Evolutionary conservation across 2,797 vertebrate species (phyloP).

Genomic region (Enteromius thamalakanensis): DNA sequence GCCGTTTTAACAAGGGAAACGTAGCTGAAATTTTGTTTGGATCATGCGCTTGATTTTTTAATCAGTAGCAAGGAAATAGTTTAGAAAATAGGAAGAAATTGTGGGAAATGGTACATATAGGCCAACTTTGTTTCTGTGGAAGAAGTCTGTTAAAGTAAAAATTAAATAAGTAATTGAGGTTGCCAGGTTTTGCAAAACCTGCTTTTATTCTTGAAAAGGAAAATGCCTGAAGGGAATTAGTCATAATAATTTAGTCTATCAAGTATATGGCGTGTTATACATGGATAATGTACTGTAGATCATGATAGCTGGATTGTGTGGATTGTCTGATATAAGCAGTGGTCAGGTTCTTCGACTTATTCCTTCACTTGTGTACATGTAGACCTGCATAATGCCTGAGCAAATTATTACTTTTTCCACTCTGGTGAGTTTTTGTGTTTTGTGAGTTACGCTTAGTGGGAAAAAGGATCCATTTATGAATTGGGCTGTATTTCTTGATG

Average conservation of each 20-base stretch:
- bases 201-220: neutral
- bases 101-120: neutral
- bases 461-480: neutral
- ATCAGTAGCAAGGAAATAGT: neutral
- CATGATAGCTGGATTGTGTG: neutral
- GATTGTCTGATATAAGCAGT: neutral
- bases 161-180: neutral
- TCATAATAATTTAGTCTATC: slow-evolving; percentile 8
- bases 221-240: slow-evolving; percentile 10
- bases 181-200: neutral
- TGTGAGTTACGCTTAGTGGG: neutral
- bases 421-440: neutral
- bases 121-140: neutral
- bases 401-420: neutral
- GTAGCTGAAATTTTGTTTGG: neutral
- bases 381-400: neutral
- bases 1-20: neutral
- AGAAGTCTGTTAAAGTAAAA: neutral
- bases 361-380: neutral
- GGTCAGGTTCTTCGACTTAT: neutral
- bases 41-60: neutral
- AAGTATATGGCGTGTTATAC: slow-evolving; percentile 6
- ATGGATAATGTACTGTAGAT: neutral
- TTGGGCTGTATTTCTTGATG: neutral
- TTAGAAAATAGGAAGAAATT: neutral